phyloP scores from a whole-genome alignment of 2,888 invertebrate genomes.

The Chloromyia formosa region DNA sequence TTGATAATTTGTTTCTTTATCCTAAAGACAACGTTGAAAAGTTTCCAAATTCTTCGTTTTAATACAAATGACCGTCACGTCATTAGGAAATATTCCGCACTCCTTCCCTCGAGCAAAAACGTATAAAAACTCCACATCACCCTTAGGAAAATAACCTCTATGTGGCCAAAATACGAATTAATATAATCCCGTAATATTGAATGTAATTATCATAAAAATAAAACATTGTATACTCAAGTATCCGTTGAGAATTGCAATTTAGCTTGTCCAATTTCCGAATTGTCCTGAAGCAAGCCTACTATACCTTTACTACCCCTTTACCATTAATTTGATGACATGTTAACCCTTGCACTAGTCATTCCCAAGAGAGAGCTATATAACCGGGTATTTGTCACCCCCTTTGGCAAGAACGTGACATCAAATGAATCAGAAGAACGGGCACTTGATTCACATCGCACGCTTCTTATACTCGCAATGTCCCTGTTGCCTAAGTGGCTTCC shows the following conservation, averaged over 20 bases:
- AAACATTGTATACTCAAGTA: constrained; percentile 28
- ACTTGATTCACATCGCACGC: constrained; percentile 5
- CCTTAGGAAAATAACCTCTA: neutral
- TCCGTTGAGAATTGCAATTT: constrained; percentile 36
- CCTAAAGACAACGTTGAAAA: no score
- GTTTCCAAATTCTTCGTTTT: no score
- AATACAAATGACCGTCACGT: no score
- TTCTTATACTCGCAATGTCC: neutral
- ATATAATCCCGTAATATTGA: constrained; percentile 20
- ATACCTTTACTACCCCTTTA: constrained; percentile 28
- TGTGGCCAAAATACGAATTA: neutral
- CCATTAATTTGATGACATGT: constrained; percentile 44
- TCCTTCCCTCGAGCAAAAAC: no score
- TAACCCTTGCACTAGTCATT: constrained; percentile 42
- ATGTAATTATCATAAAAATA: constrained; percentile 39
- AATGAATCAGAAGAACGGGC: constrained; percentile 33
- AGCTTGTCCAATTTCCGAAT: neutral
- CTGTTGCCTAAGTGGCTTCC: constrained; percentile 9
- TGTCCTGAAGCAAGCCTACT: neutral
- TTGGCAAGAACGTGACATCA: constrained; percentile 13
- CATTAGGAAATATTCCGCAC: no score
- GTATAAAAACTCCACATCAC: no score
- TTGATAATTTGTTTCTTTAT: no score
- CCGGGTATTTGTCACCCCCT: constrained; percentile 43
- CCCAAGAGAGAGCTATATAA: constrained; percentile 31